Evolutionary conservation across 2,797 vertebrate species (phyloP).

Genomic region (Heliangelus exortis): DNA sequence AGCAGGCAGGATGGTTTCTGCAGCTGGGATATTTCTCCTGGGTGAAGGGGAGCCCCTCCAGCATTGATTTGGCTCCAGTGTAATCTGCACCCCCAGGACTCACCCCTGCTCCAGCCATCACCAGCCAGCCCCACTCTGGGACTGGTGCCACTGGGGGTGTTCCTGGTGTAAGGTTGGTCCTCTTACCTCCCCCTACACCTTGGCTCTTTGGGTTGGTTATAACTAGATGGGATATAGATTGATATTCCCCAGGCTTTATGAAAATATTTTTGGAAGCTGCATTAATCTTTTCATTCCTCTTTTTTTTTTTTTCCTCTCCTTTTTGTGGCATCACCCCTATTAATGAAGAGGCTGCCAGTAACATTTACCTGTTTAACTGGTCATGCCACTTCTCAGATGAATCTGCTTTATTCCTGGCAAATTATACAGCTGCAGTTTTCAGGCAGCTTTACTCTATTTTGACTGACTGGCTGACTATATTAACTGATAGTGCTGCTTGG

Average conservation of each 20-base stretch:
- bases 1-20: neutral
- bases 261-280: neutral
- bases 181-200: neutral
- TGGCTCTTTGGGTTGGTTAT: neutral
- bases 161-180: accelerated
- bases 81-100: neutral
- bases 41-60: neutral
- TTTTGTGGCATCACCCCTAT: neutral
- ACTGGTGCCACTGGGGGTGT: neutral
- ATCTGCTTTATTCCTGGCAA: constrained; percentile 51
- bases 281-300: neutral
- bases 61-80: neutral
- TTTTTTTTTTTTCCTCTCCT: no score
- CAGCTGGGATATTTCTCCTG: neutral
- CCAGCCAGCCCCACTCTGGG: accelerated
- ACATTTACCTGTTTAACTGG: constrained; percentile 49
- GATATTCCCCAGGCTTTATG: neutral
- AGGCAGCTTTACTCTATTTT: constrained; percentile 61
- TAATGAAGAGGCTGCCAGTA: neutral
- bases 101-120: accelerated
- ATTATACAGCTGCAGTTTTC: constrained; percentile 17
- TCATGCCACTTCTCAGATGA: constrained; percentile 25
- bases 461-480: constrained; percentile 57
- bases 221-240: neutral
- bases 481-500: constrained; percentile 64